phyloP scores from a whole-genome alignment of 2,113 vertebrate species.

The Onychostoma macrolepis region DNA sequence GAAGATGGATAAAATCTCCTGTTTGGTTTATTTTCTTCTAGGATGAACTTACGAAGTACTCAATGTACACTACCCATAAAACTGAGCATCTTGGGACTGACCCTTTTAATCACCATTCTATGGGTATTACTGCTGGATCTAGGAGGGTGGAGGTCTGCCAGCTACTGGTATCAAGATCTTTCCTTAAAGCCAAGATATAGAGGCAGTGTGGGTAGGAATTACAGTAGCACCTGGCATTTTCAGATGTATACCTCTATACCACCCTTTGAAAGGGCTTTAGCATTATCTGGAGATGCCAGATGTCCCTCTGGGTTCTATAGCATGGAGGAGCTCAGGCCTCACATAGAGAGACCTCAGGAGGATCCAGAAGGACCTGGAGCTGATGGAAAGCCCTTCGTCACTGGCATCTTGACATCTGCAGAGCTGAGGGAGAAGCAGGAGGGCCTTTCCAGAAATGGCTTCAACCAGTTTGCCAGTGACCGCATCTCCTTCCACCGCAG shows the following conservation, averaged over 20 bases:
- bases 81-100: neutral
- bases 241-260: conserved; percentile 62
- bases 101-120: neutral
- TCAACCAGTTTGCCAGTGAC: conserved; percentile 87
- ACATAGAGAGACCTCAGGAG: conserved; percentile 78
- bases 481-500: conserved; percentile 84
- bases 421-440: conserved; percentile 76
- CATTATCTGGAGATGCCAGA: conserved; percentile 41
- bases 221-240: neutral
- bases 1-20: neutral
- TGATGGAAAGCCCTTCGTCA: conserved; percentile 79
- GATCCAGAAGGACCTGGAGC: conserved; percentile 78
- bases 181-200: conserved; percentile 12
- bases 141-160: neutral
- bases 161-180: neutral
- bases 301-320: conserved; percentile 81
- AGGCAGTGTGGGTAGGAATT: neutral
- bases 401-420: conserved; percentile 63
- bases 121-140: conserved; percentile 10
- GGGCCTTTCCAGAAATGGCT: conserved; percentile 80
- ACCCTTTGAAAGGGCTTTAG: neutral
- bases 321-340: conserved; percentile 76
- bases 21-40: neutral
- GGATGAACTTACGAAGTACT: neutral
- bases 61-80: conserved; percentile 16